Evolutionary conservation across 2,113 vertebrate genomes (phyloP).

Genomic region (Tragulus kanchil): DNA sequence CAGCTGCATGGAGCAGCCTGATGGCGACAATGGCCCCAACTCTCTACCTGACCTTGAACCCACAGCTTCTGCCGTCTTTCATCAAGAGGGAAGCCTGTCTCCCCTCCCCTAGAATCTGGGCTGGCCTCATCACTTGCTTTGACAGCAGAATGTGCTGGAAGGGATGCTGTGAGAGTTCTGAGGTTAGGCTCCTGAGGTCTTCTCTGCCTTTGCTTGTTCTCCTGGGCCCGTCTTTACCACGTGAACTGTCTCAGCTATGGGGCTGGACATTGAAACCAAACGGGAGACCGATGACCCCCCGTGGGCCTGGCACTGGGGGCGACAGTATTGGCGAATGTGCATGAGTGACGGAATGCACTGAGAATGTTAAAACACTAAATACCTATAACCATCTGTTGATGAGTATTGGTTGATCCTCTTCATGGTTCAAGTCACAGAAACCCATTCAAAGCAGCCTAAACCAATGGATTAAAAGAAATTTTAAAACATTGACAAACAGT

Average conservation of each 20-base stretch:
- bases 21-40: not conserved
- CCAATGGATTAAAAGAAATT: not conserved
- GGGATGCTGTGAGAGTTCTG: not conserved
- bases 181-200: not conserved
- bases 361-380: not conserved
- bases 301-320: not conserved
- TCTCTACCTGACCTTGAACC: not conserved
- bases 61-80: not conserved
- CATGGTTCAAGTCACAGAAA: not conserved
- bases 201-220: not conserved
- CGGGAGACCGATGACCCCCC: not conserved
- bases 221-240: not conserved
- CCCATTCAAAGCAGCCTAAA: constrained; percentile 2
- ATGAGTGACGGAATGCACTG: not conserved
- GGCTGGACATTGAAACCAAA: not conserved
- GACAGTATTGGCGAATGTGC: not conserved
- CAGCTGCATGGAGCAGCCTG: rapidly evolving
- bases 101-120: not conserved
- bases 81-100: not conserved
- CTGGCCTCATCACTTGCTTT: not conserved
- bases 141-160: not conserved
- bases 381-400: not conserved
- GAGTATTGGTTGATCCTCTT: not conserved
- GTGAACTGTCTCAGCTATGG: not conserved
- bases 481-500: not conserved